phyloP scores from a whole-genome alignment of 2,113 vertebrate species.

The Raphicerus campestris region DNA sequence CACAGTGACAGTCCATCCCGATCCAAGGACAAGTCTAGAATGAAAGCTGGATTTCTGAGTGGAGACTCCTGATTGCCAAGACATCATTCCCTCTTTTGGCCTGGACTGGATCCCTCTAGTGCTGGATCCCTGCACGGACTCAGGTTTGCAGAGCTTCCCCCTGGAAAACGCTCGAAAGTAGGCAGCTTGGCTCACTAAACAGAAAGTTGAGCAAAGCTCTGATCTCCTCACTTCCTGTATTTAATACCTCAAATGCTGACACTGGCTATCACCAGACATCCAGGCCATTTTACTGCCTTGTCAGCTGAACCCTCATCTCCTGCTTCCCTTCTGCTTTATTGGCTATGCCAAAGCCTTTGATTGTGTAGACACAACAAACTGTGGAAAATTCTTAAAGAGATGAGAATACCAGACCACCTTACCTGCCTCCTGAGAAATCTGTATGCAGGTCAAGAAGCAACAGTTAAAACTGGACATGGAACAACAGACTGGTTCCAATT shows the following conservation, averaged over 20 bases:
- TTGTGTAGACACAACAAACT: background rate
- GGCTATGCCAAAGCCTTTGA: background rate
- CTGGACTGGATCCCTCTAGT: background rate
- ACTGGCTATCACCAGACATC: background rate
- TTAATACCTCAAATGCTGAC: conserved; percentile 11
- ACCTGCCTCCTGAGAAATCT: background rate
- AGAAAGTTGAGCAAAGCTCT: background rate
- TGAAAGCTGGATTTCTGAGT: background rate
- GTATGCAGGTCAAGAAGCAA: background rate
- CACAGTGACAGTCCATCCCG: background rate
- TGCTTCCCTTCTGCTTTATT: background rate
- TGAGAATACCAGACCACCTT: background rate
- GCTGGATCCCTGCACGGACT: background rate
- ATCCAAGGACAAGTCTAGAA: background rate
- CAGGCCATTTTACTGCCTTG: background rate
- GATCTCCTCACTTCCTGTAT: background rate
- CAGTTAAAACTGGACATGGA: background rate
- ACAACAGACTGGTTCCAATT: background rate
- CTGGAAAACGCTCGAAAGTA: background rate
- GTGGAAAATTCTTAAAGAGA: background rate
- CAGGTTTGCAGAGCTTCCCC: background rate
- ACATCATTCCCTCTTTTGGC: background rate
- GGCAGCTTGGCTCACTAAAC: background rate
- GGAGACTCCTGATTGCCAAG: background rate
- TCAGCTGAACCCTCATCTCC: background rate